A percentile compares a stretch with the other conserved stretches of the same genome.
These are phyloP conservation scores for Rhinopomastus cyanomelas DNA, from an alignment of 2,113 vertebrate genomes.

Conservation along the genomic window DNA sequence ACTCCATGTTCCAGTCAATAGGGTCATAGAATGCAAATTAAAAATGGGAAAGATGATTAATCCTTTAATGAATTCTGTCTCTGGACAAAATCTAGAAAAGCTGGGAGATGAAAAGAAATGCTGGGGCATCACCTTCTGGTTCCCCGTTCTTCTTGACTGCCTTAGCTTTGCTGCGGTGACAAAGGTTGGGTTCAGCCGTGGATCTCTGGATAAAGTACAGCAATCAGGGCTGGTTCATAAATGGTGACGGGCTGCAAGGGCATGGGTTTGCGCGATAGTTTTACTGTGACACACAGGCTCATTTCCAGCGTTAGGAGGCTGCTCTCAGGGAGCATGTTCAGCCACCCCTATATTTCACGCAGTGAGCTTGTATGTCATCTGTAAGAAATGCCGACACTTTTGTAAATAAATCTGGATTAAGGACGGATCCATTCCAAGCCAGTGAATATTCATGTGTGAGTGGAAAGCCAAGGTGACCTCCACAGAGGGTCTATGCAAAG, in stretches of 20 bases:
- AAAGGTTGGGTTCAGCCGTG: not conserved
- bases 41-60: not conserved
- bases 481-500: not conserved
- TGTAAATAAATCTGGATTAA: conserved; percentile 35
- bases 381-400: not conserved
- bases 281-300: not conserved
- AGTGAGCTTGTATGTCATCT: not conserved
- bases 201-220: not conserved
- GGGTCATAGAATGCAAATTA: not conserved
- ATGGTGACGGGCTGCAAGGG: not conserved
- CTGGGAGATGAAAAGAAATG: not conserved
- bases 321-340: not conserved
- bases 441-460: conserved; percentile 44
- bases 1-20: not conserved
- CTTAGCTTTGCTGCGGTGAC: not conserved
- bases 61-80: not conserved
- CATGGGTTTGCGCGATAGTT: not conserved
- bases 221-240: not conserved
- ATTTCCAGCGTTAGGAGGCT: not conserved
- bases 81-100: not conserved
- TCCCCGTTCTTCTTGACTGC: not conserved
- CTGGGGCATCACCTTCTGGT: not conserved
- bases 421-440: conserved; percentile 3
- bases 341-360: not conserved
- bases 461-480: conserved; percentile 61